Base-by-base conservation (phyloP, 2,888 invertebrate genomes). In the Osmoderma eremita region DNA sequence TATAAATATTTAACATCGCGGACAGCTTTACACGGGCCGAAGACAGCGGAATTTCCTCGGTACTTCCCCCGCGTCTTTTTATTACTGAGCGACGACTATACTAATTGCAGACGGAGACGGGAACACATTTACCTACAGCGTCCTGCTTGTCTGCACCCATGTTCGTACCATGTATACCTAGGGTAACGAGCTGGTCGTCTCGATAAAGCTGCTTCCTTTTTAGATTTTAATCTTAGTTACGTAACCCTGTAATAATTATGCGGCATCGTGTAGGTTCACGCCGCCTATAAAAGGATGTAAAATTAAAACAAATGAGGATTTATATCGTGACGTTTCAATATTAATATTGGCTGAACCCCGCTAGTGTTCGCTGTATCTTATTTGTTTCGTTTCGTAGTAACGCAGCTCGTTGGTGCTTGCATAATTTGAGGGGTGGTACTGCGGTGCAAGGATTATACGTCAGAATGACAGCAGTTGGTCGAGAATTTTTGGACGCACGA, bases 221-320 rank as follows among this genome's bases (percentile, higher is more conserved):
- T 53, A 38, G 53, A 53, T 53, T 53, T n/a, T 39, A 53, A 53
- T 53, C 53, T 15, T 53, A 36, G 53, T 53, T 53, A 53, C 38
- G 53, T 53, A 53, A 39, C 53, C 15, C 38, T 36, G 53, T 17
- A 36, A 53, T 53, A 53, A 53, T 53, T 38, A 53, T 53, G 10
- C 53, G 53, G 38, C 53, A 38, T 53, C 38, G 53, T 53, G 53
- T 36, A 53, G 15, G 53, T 53, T 53, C 53, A 36, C 53, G 53
- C 53, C 53, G 38, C 38, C 53, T 17, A 10, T 42, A 18, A 53
- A 38, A 39, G 12, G 53, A 53, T 53, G 38, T 53, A 53, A 61
- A 61, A 61, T 58, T 58, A 58, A 58, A 58, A 45, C 45, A 61
- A 61, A 61, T 48, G 30, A 17, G 30, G 58, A 61, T 61, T 61